Base-by-base conservation (phyloP, 1,140 invertebrate species). In the Drosophila miranda region DNA sequence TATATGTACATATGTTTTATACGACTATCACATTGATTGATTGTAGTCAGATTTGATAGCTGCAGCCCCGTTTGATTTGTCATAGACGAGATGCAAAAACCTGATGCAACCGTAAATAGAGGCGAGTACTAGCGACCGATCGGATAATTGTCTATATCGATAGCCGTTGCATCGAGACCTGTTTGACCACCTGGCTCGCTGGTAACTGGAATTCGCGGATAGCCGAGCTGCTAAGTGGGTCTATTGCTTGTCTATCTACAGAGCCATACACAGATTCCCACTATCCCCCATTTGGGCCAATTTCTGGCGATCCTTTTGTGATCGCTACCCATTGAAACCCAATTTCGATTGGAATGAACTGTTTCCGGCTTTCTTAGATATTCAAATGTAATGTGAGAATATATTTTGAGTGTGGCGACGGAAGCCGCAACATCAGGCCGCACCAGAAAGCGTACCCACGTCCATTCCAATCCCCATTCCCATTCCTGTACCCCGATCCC, bases 331-430 rank as follows among this genome's bases (percentile, higher is more conserved):
- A 11, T 26, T 66, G 21, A 28, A 38, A 13, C 11, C 26, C 26
- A 4, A 19, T 51, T 70, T 19, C 21, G 21, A 21, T 30, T 49
- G 51, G 34, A 80, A 76, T 58, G 58, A 66, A 80, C 61, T 76
- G 63, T 84, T 84, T 84, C 80, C 80, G 72, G 80, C 59, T 53
- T 54, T 75, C 53, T 68, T 62, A 58, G 58, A 67, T 52, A 53
- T 67, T 55, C 49, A 14, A 57, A 52, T 78, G 66, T 43, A 70
- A 70, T 52, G 62, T 67, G 67, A 77, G 61, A 87, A 60, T 61
- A 23, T 51, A 55, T 43, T 41, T 9, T 43, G n/a, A 5, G 23
- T 26, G 51, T 48, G 44, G 54, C 69, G 70, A 57, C 63, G 62
- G 78, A 78, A 86, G 77, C 64, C 49, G 69, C 63, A 67, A 56